phyloP scores from a whole-genome alignment of 2,113 vertebrate genomes.

The Entelurus aequoreus region DNA sequence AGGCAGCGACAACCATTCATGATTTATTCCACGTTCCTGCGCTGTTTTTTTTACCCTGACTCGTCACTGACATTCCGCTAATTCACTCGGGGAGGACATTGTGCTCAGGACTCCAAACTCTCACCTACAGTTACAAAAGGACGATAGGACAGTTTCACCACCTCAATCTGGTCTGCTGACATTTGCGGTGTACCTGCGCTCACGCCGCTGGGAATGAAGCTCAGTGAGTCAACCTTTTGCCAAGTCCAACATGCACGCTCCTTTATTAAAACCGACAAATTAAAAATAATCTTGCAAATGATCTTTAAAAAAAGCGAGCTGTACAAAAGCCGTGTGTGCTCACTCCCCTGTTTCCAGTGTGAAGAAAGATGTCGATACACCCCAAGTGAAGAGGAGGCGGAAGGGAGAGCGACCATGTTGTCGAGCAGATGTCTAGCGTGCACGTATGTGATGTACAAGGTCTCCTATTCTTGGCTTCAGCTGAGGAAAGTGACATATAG shows the following conservation, averaged over 20 bases:
- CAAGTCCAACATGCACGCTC: constrained; percentile 29
- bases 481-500: constrained; percentile 54
- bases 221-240: background rate
- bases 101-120: constrained; percentile 8
- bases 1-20: constrained; percentile 33
- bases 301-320: constrained; percentile 43
- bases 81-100: constrained; percentile 10
- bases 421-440: constrained; percentile 57
- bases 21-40: constrained; percentile 34
- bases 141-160: constrained; percentile 11
- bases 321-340: constrained; percentile 45
- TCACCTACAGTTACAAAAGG: constrained; percentile 9
- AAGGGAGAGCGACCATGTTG: constrained; percentile 41
- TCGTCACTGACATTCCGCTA: constrained; percentile 13
- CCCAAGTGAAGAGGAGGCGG: constrained; percentile 35
- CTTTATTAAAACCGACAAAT: constrained; percentile 45
- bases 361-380: constrained; percentile 52
- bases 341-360: constrained; percentile 48
- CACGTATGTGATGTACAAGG: constrained; percentile 53
- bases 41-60: constrained; percentile 23
- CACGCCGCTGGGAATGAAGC: background rate
- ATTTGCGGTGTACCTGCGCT: background rate
- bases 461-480: constrained; percentile 58
- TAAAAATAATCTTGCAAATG: constrained; percentile 39
- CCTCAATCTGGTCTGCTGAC: constrained; percentile 11